Base-by-base conservation (phyloP, 2,797 vertebrate species). In the Anguilla marmorata region DNA sequence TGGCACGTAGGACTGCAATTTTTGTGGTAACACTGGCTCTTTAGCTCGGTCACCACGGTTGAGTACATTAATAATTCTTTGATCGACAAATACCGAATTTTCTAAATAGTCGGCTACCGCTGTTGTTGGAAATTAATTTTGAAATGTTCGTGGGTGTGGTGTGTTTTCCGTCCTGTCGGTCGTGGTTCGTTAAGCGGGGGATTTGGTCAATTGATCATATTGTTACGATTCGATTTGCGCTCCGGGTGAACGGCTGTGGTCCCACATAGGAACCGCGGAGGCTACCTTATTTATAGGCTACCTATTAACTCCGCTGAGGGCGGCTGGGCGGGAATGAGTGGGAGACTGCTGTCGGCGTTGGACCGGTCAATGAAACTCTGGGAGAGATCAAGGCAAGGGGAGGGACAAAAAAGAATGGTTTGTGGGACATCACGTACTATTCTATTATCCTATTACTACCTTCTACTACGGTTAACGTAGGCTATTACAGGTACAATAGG, bases 171-270 rank as follows among this genome's bases (percentile, higher is more conserved):
- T 63, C 63, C 37, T 76, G 45, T 60, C 58, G 76, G 41, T 45
- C 60, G 48, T 76, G 89, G 86, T 87, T 90, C 69, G 88, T 88
- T 87, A 74, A 84, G 84, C 24, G n/a, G 30, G 33, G 86, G 80
- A 88, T 88, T 84, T 50, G 45, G 76, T 88, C 87, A 82, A 86
- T 90, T 88, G 90, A 87, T 90, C 86, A 86, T 50, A 85, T 88
- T 85, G 89, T 87, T 85, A 90, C 86, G 88, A 88, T 86, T 72
- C 76, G 84, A 87, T 84, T 80, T 79, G 85, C 58, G 86, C 66
- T 76, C 66, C 82, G 72, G 86, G 11, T 85, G 87, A 85, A 83
- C 84, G 87, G 11, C 84, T 85, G 52, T 24, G 69, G 69, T 79
- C 54, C 41, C 56, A 85, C 33, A 48, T 72, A 84, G 52, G 52